Evolutionary conservation across 1,140 invertebrate genomes (phyloP), one percentile per base, ranked within the genome.

Genomic region (Hylyphantes graminicola): DNA sequence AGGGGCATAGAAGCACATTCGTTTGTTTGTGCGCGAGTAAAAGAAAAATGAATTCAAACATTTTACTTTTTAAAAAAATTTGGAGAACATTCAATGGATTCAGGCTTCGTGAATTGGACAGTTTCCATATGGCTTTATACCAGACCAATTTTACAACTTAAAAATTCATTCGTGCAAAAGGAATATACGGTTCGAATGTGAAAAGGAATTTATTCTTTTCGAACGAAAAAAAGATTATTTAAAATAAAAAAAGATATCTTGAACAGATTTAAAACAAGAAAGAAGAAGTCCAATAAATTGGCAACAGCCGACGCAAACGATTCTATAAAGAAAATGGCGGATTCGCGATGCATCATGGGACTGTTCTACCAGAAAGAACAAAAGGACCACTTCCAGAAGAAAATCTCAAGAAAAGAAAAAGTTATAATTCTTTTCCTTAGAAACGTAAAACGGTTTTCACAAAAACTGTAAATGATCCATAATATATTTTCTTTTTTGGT

Each of bases 61-160:
- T 64, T 70, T 76, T 51, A 4, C 13, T 63, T 51, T 57, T 21
- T 13, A 50, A 12, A n/a, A 9, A 76, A 76, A 74, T 57, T 53
- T 17, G 15, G 12, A 64, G 21, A 50, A 76, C 21, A 17, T 74
- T 59, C 54, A 21, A 74, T 35, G 54, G 13, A 35, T 21, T 53
- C 15, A 50, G 15, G 12, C 35, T 57, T 19, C 17, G 17, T 80
- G 64, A 80, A 59, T 70, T 80, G 77, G 77, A 68, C 64, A 59
- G 21, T n/a, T 80, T 80, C 77, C 77, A 80, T 80, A 80, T 70
- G 77, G 64, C 65, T 80, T 80, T 80, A 80, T 80, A 80, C 77
- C 54, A 70, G 65, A 68, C 77, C 70, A 80, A 80, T 80, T 80
- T 80, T 80, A 80, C 77, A 59, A 19, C 65, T 68, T 35, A 59